Conservation (phyloP, 2,888 invertebrate genomes). For the Macrophya annulata region DNA sequence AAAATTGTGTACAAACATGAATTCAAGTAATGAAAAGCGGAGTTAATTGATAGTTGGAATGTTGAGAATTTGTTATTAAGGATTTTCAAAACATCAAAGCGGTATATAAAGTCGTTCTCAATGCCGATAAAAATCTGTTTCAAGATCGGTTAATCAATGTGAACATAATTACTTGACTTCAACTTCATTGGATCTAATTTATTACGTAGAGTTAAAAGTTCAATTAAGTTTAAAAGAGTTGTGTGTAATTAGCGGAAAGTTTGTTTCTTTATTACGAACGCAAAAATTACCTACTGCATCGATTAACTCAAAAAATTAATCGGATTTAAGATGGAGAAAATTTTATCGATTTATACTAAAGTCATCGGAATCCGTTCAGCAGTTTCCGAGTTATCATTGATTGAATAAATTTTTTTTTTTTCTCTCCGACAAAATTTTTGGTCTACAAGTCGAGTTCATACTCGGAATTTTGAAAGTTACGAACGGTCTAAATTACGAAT, state of each 20-base stretch:
- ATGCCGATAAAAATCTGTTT: not conserved
- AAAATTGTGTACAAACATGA: not conserved
- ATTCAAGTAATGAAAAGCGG: not conserved
- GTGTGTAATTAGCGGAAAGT: not conserved
- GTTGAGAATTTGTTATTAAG: not conserved
- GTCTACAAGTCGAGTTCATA: too few species aligned
- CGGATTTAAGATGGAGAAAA: too few species aligned
- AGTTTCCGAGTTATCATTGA: too few species aligned
- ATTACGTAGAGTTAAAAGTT: not conserved
- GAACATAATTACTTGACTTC: not conserved
- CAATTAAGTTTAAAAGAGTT: not conserved
- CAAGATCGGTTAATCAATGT: not conserved
- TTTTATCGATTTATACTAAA: not conserved
- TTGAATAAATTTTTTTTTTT: too few species aligned
- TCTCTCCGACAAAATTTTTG: too few species aligned
- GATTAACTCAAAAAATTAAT: not conserved
- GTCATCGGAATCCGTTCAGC: not conserved
- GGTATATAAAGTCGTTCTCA: not conserved
- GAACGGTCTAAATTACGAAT: too few species aligned
- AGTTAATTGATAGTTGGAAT: not conserved
- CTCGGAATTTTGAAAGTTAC: too few species aligned
- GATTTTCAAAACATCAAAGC: not conserved
- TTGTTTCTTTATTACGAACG: not conserved
- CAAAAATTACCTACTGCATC: not conserved
- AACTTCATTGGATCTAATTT: not conserved